These are phyloP conservation scores for Lochmaea crataegi DNA, from an alignment of 2,888 invertebrate genomes.

Conservation along the genomic window DNA sequence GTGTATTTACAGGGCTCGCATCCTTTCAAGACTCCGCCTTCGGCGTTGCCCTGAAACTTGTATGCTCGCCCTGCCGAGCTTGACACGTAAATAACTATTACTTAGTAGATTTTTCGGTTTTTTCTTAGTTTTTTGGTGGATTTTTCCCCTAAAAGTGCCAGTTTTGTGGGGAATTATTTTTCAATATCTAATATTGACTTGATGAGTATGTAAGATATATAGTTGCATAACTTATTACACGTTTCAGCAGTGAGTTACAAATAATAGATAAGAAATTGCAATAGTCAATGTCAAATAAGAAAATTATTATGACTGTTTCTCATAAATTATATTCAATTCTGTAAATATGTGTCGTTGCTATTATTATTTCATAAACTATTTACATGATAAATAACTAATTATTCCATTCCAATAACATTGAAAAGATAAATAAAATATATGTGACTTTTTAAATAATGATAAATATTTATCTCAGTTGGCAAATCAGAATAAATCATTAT, in stretches of 20 bases:
- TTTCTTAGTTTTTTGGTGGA: too few species aligned
- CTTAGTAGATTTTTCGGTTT: too few species aligned
- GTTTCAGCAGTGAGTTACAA: neutral
- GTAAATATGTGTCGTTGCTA: neutral
- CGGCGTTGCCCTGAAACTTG: too few species aligned
- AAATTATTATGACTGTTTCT: neutral
- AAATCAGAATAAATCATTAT: too few species aligned
- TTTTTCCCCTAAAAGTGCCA: too few species aligned
- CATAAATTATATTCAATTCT: neutral
- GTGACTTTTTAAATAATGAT: too few species aligned
- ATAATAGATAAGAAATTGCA: conserved; percentile 9
- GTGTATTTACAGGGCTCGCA: too few species aligned
- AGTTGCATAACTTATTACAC: neutral
- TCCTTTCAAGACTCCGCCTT: too few species aligned
- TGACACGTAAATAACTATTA: too few species aligned
- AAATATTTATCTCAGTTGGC: too few species aligned
- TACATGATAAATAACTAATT: conserved; percentile 7
- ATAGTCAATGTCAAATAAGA: conserved; percentile 8
- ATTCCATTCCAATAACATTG: conserved; percentile 4
- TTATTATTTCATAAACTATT: conserved; percentile 3
- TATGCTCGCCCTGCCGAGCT: too few species aligned
- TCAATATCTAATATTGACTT: neutral
- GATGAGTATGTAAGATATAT: neutral
- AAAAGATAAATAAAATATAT: neutral
- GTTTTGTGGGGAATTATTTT: too few species aligned